A percentile compares a stretch with the other conserved stretches of the same genome.
phyloP scores from a whole-genome alignment of 2,113 vertebrate genomes.

The Salvator merianae region DNA sequence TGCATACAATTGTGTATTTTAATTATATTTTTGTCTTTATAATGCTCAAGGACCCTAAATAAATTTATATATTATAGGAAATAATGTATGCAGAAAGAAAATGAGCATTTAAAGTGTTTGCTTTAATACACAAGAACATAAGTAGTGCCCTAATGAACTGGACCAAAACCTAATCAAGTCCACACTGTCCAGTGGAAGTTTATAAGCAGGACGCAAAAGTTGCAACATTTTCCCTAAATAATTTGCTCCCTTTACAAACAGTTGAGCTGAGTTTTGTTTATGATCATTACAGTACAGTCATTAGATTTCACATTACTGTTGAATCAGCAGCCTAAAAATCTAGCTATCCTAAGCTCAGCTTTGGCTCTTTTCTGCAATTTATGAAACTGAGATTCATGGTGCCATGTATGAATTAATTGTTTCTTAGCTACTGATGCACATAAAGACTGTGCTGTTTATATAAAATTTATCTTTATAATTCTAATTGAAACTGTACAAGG shows the following conservation, averaged over 20 bases:
- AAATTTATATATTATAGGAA: not conserved
- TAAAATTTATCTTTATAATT: not conserved
- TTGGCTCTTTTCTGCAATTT: not conserved
- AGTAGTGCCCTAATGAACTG: too few species aligned
- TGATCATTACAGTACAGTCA: not conserved
- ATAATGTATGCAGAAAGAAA: not conserved
- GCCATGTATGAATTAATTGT: not conserved
- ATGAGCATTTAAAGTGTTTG: not conserved
- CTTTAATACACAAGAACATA: not conserved
- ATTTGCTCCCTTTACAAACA: not conserved
- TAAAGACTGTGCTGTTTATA: not conserved
- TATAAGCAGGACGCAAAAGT: too few species aligned
- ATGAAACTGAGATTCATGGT: not conserved
- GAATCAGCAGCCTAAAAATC: not conserved
- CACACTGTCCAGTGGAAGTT: too few species aligned
- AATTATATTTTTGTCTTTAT: too few species aligned
- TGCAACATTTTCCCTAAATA: not conserved
- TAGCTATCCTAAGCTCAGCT: not conserved
- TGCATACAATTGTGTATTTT: too few species aligned
- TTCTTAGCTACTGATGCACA: not conserved
- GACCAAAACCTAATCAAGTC: too few species aligned
- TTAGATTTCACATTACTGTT: not conserved
- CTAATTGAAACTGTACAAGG: not conserved
- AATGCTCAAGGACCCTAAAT: too few species aligned
- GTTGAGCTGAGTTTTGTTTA: not conserved